phyloP scores from a whole-genome alignment of 2,113 vertebrate genomes.

The Rhipidura dahli region DNA sequence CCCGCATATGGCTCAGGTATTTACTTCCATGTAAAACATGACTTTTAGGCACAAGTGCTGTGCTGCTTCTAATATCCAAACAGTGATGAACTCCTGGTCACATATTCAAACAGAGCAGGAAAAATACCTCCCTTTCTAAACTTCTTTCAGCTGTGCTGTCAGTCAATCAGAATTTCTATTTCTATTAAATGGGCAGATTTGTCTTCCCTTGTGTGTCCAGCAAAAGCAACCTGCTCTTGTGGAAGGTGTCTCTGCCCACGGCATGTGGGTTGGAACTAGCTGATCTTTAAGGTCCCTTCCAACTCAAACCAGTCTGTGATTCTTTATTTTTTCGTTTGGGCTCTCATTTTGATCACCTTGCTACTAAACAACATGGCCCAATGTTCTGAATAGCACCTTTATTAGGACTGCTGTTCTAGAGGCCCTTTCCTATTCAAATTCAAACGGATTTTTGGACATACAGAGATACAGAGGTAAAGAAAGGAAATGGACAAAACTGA shows the following conservation, averaged over 20 bases:
- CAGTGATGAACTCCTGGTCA: not conserved
- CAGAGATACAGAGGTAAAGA: not conserved
- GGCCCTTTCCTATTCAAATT: not conserved
- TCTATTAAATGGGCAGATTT: not conserved
- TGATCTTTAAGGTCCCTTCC: not conserved
- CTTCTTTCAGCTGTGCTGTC: not conserved
- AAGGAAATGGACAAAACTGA: not conserved
- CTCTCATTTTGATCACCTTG: not conserved
- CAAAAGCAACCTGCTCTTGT: not conserved
- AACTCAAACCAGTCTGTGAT: not conserved
- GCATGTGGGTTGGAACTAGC: not conserved
- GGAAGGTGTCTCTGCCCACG: not conserved
- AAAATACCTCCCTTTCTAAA: not conserved
- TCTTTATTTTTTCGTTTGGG: not conserved
- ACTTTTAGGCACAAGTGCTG: not conserved
- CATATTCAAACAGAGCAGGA: not conserved
- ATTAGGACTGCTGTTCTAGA: not conserved
- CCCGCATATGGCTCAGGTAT: not conserved
- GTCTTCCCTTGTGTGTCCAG: not conserved
- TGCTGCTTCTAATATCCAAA: not conserved
- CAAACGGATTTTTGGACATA: not conserved
- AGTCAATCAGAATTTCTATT: not conserved
- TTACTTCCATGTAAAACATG: not conserved
- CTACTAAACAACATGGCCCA: not conserved
- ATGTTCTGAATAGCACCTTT: not conserved